Evolutionary conservation across 2,113 vertebrate genomes (phyloP), one percentile per base, ranked within the genome.

Genomic region (Sisor rabdophorus): DNA sequence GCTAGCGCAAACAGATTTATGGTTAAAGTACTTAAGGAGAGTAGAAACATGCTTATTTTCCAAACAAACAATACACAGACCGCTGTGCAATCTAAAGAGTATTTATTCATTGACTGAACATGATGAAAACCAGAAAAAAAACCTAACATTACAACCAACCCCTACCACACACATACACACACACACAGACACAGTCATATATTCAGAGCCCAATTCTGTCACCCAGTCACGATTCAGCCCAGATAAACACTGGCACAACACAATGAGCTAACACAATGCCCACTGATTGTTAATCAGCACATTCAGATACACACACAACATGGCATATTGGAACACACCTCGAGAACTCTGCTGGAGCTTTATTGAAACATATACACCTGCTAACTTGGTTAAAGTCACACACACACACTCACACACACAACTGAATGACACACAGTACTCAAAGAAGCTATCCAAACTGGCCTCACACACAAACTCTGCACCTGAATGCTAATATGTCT

Each of bases 221-320:
- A 80, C 68, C 67, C 56, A 64, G 36, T 81, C 75, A 76, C 28
- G 54, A 63, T 59, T 76, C 16, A 65, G 52, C 63, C 68, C 54
- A 73, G 81, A 82, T 79, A 79, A 69, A 73, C 73, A 79, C 74
- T 69, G 73, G 32, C 77, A 73, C 32, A 56, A 54, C 64, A 73
- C 74, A 82, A 82, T 76, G 61, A 30, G 11, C 61, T 64, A 69
- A 59, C 54, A 77, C 77, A 79, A 82, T 79, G 74, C 69, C 74
- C 69, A 64, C 76, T 83, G 82, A 83, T 81, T 83, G 79, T 71
- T 79, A 83, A 79, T 83, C 82, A 83, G 76, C 55, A 40, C 64
- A 76, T 80, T 78, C 30, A 74, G 19, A 75, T 20, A 72, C 40
- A 75, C 78, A 83, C 71, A 77, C 75, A 70, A 71, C 68, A 76